These are phyloP conservation scores for Alauda arvensis DNA, from an alignment of 2,797 vertebrate species.

Conservation along the genomic window DNA sequence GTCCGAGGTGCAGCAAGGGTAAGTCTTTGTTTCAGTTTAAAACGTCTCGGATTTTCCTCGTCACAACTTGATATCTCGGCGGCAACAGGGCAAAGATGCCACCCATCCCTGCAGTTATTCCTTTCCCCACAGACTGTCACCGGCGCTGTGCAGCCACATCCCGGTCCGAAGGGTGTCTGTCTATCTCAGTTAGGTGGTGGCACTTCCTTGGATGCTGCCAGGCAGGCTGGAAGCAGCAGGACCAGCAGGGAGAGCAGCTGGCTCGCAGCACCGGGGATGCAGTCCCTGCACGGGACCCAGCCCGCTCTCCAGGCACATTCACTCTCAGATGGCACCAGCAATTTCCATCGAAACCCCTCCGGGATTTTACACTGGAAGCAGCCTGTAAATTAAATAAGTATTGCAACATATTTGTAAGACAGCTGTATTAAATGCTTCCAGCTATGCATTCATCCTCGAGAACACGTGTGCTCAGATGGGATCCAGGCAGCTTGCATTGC, in stretches of 20 bases:
- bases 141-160: background rate
- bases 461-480: conserved; percentile 8
- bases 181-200: accelerated
- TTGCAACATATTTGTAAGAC: background rate
- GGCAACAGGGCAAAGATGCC: background rate
- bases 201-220: accelerated
- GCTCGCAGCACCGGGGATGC: accelerated
- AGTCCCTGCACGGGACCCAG: background rate
- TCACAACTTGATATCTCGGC: background rate
- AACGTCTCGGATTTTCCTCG: background rate
- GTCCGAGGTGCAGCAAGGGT: accelerated
- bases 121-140: background rate
- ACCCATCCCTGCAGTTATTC: accelerated
- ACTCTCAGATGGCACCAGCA: background rate
- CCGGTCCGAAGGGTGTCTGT: accelerated
- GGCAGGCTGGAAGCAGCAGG: background rate
- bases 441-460: background rate
- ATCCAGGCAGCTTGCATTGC: background rate
- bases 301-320: accelerated
- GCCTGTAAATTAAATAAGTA: conserved; percentile 1
- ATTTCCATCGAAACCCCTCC: background rate
- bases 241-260: background rate
- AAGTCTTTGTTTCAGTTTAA: background rate
- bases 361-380: conserved; percentile 1
- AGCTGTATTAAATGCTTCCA: conserved; percentile 29